phyloP scores from a whole-genome alignment of 2,113 vertebrate species.

The Galeopterus variegatus region DNA sequence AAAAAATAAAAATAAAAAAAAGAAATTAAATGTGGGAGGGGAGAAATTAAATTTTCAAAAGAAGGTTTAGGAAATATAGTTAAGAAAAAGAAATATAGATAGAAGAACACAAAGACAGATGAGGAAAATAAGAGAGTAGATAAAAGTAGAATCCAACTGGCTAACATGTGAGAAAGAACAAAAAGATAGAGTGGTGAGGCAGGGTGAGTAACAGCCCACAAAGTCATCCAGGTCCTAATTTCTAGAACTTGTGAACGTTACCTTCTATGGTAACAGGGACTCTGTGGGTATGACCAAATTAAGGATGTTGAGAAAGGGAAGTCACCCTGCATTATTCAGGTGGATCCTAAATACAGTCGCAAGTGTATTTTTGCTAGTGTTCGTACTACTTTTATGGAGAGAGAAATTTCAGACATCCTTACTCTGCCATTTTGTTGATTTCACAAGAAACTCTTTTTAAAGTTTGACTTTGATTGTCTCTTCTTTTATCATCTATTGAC shows the following conservation, averaged over 20 bases:
- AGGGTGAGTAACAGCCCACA: not conserved
- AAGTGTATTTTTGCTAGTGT: not conserved
- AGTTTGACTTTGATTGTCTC: not conserved
- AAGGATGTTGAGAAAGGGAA: not conserved
- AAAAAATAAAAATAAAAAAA: too few species aligned
- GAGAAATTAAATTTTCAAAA: not conserved
- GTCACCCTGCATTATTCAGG: not conserved
- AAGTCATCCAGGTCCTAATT: not conserved
- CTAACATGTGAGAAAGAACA: not conserved
- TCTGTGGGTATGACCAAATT: not conserved
- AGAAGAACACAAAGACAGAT: not conserved
- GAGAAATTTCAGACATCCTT: not conserved
- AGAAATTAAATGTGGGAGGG: not conserved
- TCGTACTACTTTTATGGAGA: not conserved
- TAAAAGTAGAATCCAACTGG: not conserved
- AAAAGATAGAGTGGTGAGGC: not conserved
- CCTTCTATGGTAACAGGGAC: not conserved
- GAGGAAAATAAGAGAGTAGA: not conserved
- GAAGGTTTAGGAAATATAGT: not conserved
- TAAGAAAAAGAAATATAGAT: not conserved
- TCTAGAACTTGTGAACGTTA: not conserved
- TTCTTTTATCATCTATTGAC: not conserved
- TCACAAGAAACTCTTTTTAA: not conserved
- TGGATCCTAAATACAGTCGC: not conserved
- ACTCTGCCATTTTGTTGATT: not conserved